phyloP scores from a whole-genome alignment of 2,113 vertebrate genomes.

The Aleadryas rufinucha region DNA sequence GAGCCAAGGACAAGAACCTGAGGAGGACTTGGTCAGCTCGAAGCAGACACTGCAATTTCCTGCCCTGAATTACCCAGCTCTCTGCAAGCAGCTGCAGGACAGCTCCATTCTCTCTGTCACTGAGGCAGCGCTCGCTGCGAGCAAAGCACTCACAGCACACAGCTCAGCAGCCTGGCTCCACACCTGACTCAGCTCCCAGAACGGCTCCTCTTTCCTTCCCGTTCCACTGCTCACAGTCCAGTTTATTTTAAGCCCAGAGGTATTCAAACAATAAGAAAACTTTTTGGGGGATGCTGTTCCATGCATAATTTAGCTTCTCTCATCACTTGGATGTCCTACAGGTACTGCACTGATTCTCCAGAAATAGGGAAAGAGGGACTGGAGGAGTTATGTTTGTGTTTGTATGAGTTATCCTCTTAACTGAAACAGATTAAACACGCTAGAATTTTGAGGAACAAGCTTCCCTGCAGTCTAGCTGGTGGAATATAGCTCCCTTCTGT shows the following conservation, averaged over 20 bases:
- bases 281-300: neutral
- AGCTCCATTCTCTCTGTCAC: neutral
- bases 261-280: neutral
- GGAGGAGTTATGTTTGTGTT: neutral
- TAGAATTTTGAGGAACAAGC: neutral
- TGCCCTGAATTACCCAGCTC: neutral
- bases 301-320: neutral
- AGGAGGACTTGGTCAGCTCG: neutral
- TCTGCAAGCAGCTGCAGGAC: neutral
- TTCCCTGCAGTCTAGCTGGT: neutral
- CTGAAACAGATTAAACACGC: neutral
- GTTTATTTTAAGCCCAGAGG: neutral
- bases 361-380: neutral
- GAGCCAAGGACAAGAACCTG: neutral
- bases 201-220: neutral
- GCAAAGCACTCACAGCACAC: neutral
- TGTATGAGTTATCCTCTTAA: neutral
- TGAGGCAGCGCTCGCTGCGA: neutral
- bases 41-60: neutral
- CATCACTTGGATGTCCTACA: neutral
- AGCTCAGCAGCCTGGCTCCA: neutral
- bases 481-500: neutral
- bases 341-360: neutral
- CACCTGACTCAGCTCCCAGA: neutral
- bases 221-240: neutral